These are phyloP conservation scores for Amblyornis subalaris DNA, from an alignment of 2,113 vertebrate species.

Conservation along the genomic window DNA sequence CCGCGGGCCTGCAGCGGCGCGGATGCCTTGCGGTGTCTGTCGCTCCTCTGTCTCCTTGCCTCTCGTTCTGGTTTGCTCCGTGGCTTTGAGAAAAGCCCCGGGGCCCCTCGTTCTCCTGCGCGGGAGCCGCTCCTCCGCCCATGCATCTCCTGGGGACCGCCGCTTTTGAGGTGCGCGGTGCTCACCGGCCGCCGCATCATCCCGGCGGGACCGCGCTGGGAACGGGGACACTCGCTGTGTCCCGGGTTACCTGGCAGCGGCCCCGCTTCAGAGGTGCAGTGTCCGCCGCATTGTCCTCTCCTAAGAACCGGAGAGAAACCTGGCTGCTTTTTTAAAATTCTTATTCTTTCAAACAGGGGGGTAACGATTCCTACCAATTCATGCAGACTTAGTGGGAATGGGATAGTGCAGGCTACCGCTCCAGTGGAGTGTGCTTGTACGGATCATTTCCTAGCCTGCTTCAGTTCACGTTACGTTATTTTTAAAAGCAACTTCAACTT, in stretches of 20 bases:
- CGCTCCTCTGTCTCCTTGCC: not conserved
- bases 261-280: fast-evolving
- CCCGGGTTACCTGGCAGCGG: not conserved
- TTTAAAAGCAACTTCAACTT: not conserved
- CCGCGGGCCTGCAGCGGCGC: not conserved
- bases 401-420: fast-evolving
- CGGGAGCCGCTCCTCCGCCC: not conserved
- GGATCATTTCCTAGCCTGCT: fast-evolving
- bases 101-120: not conserved
- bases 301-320: not conserved
- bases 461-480: fast-evolving
- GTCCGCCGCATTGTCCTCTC: fast-evolving
- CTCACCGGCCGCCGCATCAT: not conserved
- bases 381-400: not conserved
- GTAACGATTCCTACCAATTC: fast-evolving
- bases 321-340: fast-evolving
- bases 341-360: fast-evolving
- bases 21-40: not conserved
- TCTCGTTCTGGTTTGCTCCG: not conserved
- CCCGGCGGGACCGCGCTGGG: not conserved
- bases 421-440: fast-evolving
- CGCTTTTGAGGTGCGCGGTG: not conserved
- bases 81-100: fast-evolving
- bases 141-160: not conserved
- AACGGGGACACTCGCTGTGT: not conserved